phyloP scores from a whole-genome alignment of 2,113 vertebrate genomes.

The Solenodon paradoxus region DNA sequence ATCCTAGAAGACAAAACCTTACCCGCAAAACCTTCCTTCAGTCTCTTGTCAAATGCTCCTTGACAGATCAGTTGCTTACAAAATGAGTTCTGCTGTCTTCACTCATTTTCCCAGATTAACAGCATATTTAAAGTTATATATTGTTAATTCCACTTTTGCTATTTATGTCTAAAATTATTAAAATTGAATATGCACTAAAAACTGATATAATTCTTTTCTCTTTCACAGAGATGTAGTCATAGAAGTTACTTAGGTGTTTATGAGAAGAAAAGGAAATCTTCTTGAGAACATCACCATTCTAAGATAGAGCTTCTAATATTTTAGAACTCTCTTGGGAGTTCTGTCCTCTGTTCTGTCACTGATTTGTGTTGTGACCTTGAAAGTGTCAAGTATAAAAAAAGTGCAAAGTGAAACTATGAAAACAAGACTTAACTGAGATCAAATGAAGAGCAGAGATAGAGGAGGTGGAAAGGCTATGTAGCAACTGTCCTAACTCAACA shows the following conservation, averaged over 20 bases:
- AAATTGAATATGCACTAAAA: conserved; percentile 4
- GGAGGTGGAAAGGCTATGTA: background rate
- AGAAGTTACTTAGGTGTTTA: conserved; percentile 51
- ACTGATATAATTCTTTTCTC: background rate
- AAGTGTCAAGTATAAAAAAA: conserved; percentile 36
- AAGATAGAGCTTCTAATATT: conserved; percentile 25
- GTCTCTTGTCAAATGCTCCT: conserved; percentile 6
- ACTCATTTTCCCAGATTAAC: background rate
- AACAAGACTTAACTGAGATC: background rate
- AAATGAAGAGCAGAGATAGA: background rate
- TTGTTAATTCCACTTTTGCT: background rate
- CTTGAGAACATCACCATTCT: conserved; percentile 18
- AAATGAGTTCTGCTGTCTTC: conserved; percentile 14
- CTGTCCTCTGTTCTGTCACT: background rate
- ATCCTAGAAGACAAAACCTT: conserved; percentile 56
- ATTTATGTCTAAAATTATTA: conserved; percentile 27
- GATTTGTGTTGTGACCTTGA: conserved; percentile 22
- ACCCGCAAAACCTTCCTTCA: conserved; percentile 54
- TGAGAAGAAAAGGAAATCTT: background rate
- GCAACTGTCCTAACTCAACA: background rate
- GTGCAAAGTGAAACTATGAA: background rate
- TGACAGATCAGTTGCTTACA: conserved; percentile 37
- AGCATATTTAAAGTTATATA: background rate
- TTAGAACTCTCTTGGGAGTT: conserved; percentile 38
- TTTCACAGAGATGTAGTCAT: background rate